Conservation (phyloP, 2,113 vertebrate species). For the Phylloscopus whistleri region DNA sequence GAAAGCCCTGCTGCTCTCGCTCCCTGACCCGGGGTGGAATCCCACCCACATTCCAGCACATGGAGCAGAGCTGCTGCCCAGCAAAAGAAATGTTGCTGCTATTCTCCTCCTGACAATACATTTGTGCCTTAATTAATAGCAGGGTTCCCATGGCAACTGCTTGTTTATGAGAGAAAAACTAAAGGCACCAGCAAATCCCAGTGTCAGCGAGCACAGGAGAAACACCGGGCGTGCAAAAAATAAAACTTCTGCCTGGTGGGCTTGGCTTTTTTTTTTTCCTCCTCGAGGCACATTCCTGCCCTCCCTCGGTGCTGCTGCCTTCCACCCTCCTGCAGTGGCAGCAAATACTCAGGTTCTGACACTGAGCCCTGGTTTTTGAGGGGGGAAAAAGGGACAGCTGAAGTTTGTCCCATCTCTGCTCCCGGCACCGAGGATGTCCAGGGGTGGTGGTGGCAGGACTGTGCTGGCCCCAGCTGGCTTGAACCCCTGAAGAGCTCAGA, state of each 20-base stretch:
- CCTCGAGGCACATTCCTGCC: neutral
- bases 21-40: neutral
- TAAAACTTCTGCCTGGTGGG: constrained; percentile 2
- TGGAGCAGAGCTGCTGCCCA: constrained; percentile 24
- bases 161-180: constrained; percentile 44
- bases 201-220: neutral
- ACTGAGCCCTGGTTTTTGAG: neutral
- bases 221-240: neutral
- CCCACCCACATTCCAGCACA: constrained; percentile 42
- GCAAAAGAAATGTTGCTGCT: neutral
- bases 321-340: neutral
- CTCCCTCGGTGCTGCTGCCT: neutral
- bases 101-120: constrained; percentile 34
- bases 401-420: neutral
- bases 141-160: constrained; percentile 57
- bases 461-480: neutral
- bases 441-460: neutral
- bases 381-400: neutral
- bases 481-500: neutral
- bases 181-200: constrained; percentile 4
- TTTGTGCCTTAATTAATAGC: constrained; percentile 53
- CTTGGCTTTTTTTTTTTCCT: neutral
- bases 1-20: neutral
- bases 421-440: accelerated
- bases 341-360: neutral